These are phyloP conservation scores for Acronicta leporina DNA, from an alignment of 2,888 invertebrate genomes.

Conservation along the genomic window DNA sequence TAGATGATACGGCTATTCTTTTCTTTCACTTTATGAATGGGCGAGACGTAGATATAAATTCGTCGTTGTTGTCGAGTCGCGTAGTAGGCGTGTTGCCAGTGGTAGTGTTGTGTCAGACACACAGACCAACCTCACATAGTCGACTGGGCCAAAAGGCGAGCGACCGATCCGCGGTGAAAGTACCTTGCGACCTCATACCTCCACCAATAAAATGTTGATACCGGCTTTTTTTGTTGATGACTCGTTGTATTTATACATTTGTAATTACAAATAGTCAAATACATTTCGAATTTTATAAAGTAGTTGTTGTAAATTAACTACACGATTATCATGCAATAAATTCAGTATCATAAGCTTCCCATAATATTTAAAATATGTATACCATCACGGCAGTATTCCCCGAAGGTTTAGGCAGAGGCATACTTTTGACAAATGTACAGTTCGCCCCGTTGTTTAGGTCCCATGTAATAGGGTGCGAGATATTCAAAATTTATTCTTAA, in stretches of 20 bases:
- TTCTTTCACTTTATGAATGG: slow-evolving; percentile 74
- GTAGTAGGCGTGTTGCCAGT: slow-evolving; percentile 52
- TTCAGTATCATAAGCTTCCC: neutral
- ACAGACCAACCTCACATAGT: slow-evolving; percentile 65
- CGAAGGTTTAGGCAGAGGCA: too few species aligned
- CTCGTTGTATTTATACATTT: slow-evolving; percentile 30
- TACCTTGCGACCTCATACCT: slow-evolving; percentile 72
- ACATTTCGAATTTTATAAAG: neutral
- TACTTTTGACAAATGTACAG: too few species aligned
- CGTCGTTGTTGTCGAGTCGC: slow-evolving; percentile 26
- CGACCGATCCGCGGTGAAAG: slow-evolving; percentile 85
- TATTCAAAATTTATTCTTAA: neutral
- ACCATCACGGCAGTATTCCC: too few species aligned
- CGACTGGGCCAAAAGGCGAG: slow-evolving; percentile 74
- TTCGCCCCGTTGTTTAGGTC: too few species aligned
- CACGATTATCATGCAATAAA: slow-evolving; percentile 2
- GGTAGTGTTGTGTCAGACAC: slow-evolving; percentile 60
- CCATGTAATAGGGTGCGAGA: too few species aligned
- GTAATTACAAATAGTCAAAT: slow-evolving; percentile 22
- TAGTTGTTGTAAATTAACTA: neutral
- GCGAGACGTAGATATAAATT: slow-evolving; percentile 63
- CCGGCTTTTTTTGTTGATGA: slow-evolving; percentile 37
- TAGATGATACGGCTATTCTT: slow-evolving; percentile 66
- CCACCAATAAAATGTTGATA: slow-evolving; percentile 57
- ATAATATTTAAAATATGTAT: neutral